These are phyloP conservation scores for Colinus virginianus DNA, from an alignment of 2,113 vertebrate genomes.

Conservation along the genomic window DNA sequence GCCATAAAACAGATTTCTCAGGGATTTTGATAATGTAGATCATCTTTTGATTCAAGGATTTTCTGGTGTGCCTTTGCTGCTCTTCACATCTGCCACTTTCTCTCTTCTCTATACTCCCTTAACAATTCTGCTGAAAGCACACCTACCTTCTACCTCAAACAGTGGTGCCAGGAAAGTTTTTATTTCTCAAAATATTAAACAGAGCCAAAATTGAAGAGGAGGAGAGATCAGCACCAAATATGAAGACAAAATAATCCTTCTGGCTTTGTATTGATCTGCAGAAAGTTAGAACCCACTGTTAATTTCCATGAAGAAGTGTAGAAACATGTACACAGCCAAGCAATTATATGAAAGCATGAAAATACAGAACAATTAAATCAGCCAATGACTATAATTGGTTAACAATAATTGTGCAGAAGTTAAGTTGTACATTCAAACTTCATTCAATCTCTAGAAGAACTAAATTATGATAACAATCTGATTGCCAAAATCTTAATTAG, in stretches of 20 bases:
- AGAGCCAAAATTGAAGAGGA: not conserved
- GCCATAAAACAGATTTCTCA: not conserved
- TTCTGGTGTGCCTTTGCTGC: not conserved
- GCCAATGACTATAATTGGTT: not conserved
- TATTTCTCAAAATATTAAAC: not conserved
- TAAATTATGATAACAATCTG: not conserved
- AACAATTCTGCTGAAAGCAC: not conserved
- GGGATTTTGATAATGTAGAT: slow-evolving; percentile 7
- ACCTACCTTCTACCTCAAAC: not conserved
- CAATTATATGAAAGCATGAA: not conserved
- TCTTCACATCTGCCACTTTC: not conserved
- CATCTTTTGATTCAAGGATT: not conserved
- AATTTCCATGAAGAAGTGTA: not conserved
- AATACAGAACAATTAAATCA: not conserved
- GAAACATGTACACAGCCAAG: not conserved
- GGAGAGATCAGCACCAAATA: not conserved
- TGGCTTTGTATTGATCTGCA: not conserved
- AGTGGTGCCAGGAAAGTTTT: not conserved
- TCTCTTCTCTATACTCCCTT: not conserved
- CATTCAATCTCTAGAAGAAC: not conserved
- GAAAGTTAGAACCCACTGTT: not conserved
- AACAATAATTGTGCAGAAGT: not conserved
- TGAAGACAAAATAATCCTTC: not conserved
- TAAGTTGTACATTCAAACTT: not conserved
- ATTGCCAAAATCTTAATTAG: not conserved